A percentile compares a stretch with the other conserved stretches of the same genome.
Conservation (phyloP, 2,888 invertebrate genomes). For the Leistus spinibarbis region DNA sequence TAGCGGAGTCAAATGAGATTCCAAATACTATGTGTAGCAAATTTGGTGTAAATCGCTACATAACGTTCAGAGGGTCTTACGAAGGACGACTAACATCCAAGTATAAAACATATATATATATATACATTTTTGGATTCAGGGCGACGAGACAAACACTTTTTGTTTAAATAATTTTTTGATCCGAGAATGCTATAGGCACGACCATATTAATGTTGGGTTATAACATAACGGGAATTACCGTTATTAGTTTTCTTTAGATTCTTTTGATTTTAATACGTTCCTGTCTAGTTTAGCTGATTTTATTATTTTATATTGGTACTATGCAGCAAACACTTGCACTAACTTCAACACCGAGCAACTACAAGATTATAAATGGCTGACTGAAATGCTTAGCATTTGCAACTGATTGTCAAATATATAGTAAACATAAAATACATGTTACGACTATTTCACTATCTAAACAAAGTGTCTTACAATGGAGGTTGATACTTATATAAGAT, state of each 20-base stretch:
- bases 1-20: too few species aligned
- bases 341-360: neutral
- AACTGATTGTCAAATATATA: constrained; percentile 23
- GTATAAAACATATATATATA: too few species aligned
- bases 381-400: constrained; percentile 8
- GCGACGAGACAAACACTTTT: too few species aligned
- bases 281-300: neutral
- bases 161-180: too few species aligned
- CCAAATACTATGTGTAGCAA: too few species aligned
- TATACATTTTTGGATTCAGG: too few species aligned
- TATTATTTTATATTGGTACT: neutral
- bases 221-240: neutral
- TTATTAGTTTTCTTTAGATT: neutral
- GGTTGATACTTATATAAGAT: neutral
- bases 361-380: constrained; percentile 33
- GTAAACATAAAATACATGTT: neutral
- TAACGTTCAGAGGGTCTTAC: too few species aligned
- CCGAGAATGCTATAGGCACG: too few species aligned
- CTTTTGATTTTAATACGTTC: neutral
- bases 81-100: too few species aligned
- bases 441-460: neutral
- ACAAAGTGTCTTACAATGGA: neutral
- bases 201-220: too few species aligned
- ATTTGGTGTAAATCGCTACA: too few species aligned
- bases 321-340: neutral